A percentile compares a stretch with the other conserved stretches of the same genome.
Evolutionary conservation across 2,888 invertebrate species (phyloP).

Genomic region (Bugula neritina): DNA sequence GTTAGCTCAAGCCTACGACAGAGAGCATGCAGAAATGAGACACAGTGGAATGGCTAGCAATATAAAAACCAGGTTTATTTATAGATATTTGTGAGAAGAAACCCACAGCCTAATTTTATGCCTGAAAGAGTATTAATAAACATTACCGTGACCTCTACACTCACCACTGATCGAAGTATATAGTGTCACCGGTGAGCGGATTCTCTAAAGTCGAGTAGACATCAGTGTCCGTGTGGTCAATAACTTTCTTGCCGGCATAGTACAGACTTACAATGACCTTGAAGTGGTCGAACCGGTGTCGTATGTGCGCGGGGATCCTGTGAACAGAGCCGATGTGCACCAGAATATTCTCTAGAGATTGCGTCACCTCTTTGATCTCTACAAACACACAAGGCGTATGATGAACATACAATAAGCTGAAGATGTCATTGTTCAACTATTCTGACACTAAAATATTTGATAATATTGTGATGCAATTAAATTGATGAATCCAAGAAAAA

Average conservation of each 20-base stretch:
- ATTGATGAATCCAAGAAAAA: too few relatives aligned
- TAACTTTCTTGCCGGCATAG: background rate
- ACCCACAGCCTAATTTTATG: too few relatives aligned
- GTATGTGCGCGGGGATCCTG: conserved; percentile 33
- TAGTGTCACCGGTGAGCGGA: background rate
- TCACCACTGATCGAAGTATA: conserved; percentile 22
- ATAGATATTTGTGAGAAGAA: background rate
- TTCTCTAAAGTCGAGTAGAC: background rate
- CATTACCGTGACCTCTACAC: background rate
- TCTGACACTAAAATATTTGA: too few relatives aligned
- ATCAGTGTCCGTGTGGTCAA: background rate
- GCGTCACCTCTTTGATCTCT: conserved; percentile 46
- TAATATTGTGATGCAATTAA: background rate
- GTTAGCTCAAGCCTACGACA: background rate
- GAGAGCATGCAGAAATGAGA: background rate
- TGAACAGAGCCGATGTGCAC: conserved; percentile 68
- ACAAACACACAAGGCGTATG: conserved; percentile 25
- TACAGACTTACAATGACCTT: conserved; percentile 25
- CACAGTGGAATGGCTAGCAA: background rate
- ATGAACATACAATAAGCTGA: too few relatives aligned
- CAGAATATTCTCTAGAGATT: conserved; percentile 60
- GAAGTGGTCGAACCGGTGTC: background rate
- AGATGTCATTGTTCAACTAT: too few relatives aligned
- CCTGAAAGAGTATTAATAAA: too few relatives aligned
- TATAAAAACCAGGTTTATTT: background rate